Percentiles rank a stretch among this genome's conserved stretches.
Evolutionary conservation across 2,797 vertebrate species (phyloP).

Genomic region (Craterocephalus amniculus): DNA sequence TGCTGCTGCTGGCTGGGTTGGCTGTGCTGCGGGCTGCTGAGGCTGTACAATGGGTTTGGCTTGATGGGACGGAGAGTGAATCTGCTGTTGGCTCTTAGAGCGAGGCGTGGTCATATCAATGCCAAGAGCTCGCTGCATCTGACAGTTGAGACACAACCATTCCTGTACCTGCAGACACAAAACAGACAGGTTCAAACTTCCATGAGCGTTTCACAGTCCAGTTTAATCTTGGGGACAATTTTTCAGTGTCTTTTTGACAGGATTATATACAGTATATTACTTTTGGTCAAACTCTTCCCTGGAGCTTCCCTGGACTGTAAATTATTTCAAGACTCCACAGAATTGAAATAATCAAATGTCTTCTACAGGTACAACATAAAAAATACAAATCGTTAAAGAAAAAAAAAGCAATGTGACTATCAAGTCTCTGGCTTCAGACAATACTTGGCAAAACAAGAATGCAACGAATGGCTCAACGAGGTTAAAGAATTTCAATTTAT

Average conservation of each 20-base stretch:
- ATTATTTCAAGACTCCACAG: neutral
- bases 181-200: conserved; percentile 28
- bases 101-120: conserved; percentile 98
- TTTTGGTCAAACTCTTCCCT: neutral
- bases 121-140: conserved; percentile 99
- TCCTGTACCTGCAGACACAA: conserved; percentile 90
- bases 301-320: no score
- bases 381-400: neutral
- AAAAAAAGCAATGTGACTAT: neutral
- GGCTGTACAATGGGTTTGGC: conserved; percentile 87
- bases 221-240: neutral
- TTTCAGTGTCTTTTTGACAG: neutral
- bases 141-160: conserved; percentile 98
- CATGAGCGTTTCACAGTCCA: conserved; percentile 1
- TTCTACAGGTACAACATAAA: neutral
- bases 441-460: neutral
- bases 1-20: conserved; percentile 61
- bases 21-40: conserved; percentile 69
- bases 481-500: conserved; percentile 6
- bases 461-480: neutral
- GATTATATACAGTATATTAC: conserved; percentile 1
- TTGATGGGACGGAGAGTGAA: conserved; percentile 92
- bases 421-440: neutral
- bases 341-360: neutral
- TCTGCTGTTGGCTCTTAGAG: conserved; percentile 97